Conservation (phyloP, 2,797 vertebrate species). For the Anguilla marmorata region DNA sequence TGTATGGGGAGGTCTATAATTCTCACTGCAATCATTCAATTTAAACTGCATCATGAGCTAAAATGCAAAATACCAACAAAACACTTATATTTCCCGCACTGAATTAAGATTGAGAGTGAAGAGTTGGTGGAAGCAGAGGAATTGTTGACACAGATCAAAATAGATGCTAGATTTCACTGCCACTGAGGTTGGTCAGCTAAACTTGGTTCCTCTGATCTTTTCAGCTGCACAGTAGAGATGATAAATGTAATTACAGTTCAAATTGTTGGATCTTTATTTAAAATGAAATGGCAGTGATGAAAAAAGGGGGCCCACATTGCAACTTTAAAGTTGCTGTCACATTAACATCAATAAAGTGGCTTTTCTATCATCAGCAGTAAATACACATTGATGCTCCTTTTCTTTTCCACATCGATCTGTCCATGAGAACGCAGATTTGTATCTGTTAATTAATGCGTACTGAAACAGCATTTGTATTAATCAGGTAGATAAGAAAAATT, state of each 20-base stretch:
- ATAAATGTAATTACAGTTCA: conserved; percentile 72
- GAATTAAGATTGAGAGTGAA: not conserved
- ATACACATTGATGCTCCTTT: conserved; percentile 99
- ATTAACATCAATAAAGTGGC: conserved; percentile 91
- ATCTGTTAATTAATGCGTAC: conserved; percentile 99
- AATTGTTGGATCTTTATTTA: conserved; percentile 70
- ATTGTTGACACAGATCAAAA: conserved; percentile 14
- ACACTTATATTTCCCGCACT: not conserved
- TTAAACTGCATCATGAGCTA: not conserved
- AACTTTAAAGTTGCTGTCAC: conserved; percentile 82
- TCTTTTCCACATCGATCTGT: conserved; percentile 99
- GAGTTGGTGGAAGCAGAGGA: not conserved
- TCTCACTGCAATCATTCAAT: not conserved
- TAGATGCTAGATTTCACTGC: conserved; percentile 16
- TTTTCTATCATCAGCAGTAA: conserved; percentile 99
- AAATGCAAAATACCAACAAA: not conserved
- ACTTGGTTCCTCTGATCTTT: conserved; percentile 46
- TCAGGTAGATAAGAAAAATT: conserved; percentile 99
- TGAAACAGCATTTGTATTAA: conserved; percentile 99
- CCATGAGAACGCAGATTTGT: conserved; percentile 99
- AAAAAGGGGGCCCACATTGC: conserved; percentile 67
- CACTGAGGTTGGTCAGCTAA: conserved; percentile 12
- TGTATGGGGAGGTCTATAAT: not conserved
- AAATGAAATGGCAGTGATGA: conserved; percentile 89
- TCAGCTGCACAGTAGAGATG: conserved; percentile 45